Evolutionary conservation across 2,113 vertebrate species (phyloP).

Genomic region (Chaetodon trifascialis): DNA sequence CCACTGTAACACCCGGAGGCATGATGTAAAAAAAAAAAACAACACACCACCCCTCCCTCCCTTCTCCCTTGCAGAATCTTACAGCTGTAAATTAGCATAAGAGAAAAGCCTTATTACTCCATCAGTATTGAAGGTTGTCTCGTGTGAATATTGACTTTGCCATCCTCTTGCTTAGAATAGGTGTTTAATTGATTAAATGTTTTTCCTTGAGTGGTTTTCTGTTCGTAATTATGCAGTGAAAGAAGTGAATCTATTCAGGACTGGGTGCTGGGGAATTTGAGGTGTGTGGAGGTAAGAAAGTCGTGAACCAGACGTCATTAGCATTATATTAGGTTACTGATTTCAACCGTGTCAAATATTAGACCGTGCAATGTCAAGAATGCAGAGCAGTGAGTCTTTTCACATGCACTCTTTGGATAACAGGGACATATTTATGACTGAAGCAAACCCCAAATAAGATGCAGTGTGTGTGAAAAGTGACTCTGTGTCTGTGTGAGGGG

Average conservation of each 20-base stretch:
- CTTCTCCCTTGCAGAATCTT: conserved; percentile 10
- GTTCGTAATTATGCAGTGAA: not conserved
- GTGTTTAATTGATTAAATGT: not conserved
- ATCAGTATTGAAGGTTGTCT: not conserved
- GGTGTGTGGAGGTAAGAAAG: not conserved
- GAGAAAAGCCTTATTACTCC: not conserved
- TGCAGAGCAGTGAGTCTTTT: conserved; percentile 1
- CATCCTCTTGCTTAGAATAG: not conserved
- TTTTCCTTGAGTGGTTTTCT: not conserved
- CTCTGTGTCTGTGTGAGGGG: conserved; percentile 19
- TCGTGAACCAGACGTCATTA: conserved; percentile 1
- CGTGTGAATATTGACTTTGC: not conserved
- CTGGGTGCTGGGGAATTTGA: not conserved
- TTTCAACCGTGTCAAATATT: conserved; percentile 22
- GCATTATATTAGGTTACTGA: not conserved
- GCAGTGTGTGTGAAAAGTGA: conserved; percentile 4
- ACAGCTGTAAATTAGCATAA: conserved; percentile 13
- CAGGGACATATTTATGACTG: conserved; percentile 10
- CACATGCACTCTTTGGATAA: conserved; percentile 11
- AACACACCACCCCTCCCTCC: not conserved
- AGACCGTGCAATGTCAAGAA: conserved; percentile 8
- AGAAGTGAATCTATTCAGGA: conserved; percentile 1
- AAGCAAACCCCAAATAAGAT: conserved; percentile 7
- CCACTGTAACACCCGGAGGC: conserved; percentile 74
- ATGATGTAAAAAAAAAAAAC: conserved; percentile 48